Conservation (phyloP, 2,888 invertebrate genomes). For the Esperia sulphurella region DNA sequence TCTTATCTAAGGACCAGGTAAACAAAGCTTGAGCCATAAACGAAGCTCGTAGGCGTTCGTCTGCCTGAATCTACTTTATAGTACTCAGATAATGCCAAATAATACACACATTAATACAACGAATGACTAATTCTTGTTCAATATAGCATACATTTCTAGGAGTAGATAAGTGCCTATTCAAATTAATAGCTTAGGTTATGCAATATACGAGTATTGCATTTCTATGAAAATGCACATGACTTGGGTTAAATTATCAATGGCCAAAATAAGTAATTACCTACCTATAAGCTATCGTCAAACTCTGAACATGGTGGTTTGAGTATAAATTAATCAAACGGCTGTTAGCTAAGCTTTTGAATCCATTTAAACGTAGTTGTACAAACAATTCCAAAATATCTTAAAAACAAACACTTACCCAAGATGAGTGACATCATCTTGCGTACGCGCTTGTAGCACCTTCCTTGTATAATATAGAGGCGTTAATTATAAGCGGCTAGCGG, state of each 20-base stretch:
- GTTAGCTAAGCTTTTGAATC: slow-evolving; percentile 1
- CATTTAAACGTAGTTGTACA: neutral
- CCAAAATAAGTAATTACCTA: too few relatives aligned
- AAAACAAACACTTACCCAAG: slow-evolving; percentile 35
- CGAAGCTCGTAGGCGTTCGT: too few relatives aligned
- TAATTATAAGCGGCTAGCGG: slow-evolving; percentile 4
- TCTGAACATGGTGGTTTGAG: too few relatives aligned
- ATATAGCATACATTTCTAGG: neutral
- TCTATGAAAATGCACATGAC: too few relatives aligned
- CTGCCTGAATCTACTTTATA: too few relatives aligned
- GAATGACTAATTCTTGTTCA: neutral
- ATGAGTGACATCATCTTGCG: slow-evolving; percentile 47
- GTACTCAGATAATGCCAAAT: too few relatives aligned
- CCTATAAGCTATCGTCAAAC: too few relatives aligned
- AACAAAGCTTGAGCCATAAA: too few relatives aligned
- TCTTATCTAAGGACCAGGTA: too few relatives aligned
- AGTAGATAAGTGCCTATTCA: slow-evolving; percentile 4
- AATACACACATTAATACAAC: too few relatives aligned
- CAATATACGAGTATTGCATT: too few relatives aligned
- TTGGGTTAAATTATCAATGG: too few relatives aligned
- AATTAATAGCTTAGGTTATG: slow-evolving; percentile 6
- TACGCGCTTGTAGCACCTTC: slow-evolving; percentile 10
- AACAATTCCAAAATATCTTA: slow-evolving; percentile 14
- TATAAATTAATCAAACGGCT: neutral
- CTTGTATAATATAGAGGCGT: neutral